Evolutionary conservation across 2,888 invertebrate species (phyloP).

Genomic region (Aphidoletes aphidimyza): DNA sequence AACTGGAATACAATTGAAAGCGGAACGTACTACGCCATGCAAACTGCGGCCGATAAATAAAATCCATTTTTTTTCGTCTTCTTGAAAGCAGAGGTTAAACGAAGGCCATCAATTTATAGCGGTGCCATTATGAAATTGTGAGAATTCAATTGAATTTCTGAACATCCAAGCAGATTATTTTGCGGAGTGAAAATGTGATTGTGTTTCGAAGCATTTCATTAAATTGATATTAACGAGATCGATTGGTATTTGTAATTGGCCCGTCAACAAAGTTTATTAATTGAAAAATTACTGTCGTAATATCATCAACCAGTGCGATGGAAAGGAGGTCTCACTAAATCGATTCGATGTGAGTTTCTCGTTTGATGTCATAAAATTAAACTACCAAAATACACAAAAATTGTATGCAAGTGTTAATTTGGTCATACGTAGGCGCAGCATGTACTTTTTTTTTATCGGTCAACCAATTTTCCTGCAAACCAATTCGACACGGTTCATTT

Average conservation of each 20-base stretch:
- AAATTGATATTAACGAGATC: slow-evolving; percentile 35
- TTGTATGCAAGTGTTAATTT: slow-evolving; percentile 33
- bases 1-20: neutral
- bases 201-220: neutral
- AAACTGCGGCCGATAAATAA: neutral
- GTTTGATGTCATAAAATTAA: slow-evolving; percentile 8
- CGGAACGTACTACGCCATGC: neutral
- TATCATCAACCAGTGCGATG: neutral
- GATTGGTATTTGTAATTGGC: slow-evolving; percentile 25
- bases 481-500: too few species aligned
- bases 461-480: neutral
- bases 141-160: neutral
- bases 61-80: slow-evolving; percentile 13
- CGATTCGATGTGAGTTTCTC: neutral
- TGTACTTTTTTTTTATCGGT: neutral
- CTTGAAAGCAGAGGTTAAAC: slow-evolving; percentile 23
- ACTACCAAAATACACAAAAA: slow-evolving; percentile 32
- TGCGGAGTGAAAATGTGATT: neutral
- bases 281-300: slow-evolving; percentile 14
- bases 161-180: neutral
- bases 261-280: neutral
- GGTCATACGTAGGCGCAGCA: neutral
- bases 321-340: neutral
- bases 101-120: slow-evolving; percentile 37
- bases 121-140: slow-evolving; percentile 11